phyloP scores from a whole-genome alignment of 2,888 invertebrate species.

The Mechanitis messenoides region DNA sequence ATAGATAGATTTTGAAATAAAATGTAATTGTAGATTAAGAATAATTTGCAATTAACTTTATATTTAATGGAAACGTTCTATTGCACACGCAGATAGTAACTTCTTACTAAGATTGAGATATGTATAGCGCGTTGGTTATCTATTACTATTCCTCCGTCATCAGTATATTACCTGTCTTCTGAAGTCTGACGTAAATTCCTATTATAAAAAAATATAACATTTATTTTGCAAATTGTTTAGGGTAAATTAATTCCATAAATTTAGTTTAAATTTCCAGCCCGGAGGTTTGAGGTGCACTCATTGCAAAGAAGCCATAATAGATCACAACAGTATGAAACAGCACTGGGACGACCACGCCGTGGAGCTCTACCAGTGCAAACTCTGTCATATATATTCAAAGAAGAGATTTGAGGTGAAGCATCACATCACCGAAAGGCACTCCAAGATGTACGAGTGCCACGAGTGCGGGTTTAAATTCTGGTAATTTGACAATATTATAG shows the following conservation, averaged over 20 bases:
- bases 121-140: too few species aligned
- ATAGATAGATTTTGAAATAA: too few species aligned
- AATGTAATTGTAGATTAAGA: too few species aligned
- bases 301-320: not conserved
- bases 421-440: conserved; percentile 34
- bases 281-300: not conserved
- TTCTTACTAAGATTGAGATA: too few species aligned
- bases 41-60: too few species aligned
- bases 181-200: not conserved
- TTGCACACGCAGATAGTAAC: too few species aligned
- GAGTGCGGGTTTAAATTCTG: conserved; percentile 30
- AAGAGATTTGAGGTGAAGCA: conserved; percentile 31
- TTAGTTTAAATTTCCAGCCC: not conserved
- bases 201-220: not conserved
- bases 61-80: too few species aligned
- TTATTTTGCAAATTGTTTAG: too few species aligned
- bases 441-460: conserved; percentile 36
- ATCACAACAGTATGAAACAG: conserved; percentile 10
- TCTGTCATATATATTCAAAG: conserved; percentile 36
- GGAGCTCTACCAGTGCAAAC: conserved; percentile 33
- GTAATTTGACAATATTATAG: not conserved
- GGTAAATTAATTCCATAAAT: too few species aligned
- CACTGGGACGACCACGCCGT: conserved; percentile 33
- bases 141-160: too few species aligned
- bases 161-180: too few species aligned